These are phyloP conservation scores for Monoplex corrugatus DNA, from an alignment of 2,888 invertebrate species.

Conservation along the genomic window DNA sequence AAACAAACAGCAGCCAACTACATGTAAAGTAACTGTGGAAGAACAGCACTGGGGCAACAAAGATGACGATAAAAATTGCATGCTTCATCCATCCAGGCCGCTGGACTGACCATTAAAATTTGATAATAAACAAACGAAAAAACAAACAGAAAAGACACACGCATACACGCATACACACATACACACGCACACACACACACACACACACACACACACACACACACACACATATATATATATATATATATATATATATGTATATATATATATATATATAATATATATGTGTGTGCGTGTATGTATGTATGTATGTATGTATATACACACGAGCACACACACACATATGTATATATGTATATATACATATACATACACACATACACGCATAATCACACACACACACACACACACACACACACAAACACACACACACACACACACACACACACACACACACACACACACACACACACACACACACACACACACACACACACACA, in stretches of 20 bases:
- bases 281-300: not conserved
- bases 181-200: too few relatives aligned
- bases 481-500: not conserved
- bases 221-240: not conserved
- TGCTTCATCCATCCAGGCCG: too few relatives aligned
- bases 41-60: too few relatives aligned
- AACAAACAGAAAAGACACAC: too few relatives aligned
- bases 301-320: not conserved
- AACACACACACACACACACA: not conserved
- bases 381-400: too few relatives aligned
- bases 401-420: not conserved
- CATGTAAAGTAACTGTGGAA: too few relatives aligned
- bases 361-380: not conserved
- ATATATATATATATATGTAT: conserved; percentile 8
- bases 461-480: not conserved
- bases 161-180: too few relatives aligned
- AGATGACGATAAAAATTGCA: too few relatives aligned
- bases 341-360: not conserved
- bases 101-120: too few relatives aligned
- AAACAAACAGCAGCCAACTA: too few relatives aligned
- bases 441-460: not conserved
- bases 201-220: not conserved
- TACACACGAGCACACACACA: too few relatives aligned
- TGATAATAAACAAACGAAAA: too few relatives aligned
- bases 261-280: not conserved